Base-by-base conservation (phyloP, 2,888 invertebrate species). In the Thumatha senex region DNA sequence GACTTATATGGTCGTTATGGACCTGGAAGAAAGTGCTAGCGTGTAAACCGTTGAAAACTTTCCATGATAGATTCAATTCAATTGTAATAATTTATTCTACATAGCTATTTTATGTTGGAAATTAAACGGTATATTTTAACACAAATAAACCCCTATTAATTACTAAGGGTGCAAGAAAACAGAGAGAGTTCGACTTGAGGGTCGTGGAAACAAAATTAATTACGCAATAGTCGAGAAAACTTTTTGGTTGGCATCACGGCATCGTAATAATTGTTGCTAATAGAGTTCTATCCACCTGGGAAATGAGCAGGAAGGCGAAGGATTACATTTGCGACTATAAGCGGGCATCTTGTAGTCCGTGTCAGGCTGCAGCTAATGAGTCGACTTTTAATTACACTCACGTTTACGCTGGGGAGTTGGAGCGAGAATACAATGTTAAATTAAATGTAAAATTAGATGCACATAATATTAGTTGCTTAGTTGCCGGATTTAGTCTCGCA, bases 1-100 rank as follows among this genome's bases (percentile, higher is more conserved):
- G 82, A 84, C 86, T 87, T 89, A 88, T 89, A 89, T 86, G 88
- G 85, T 86, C 86, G 87, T 87, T 87, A 86, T 80, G 82, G 83
- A 84, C 84, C 84, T 82, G 84, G 84, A 83, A 74, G 76, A 74
- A 80, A 80, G 72, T 76, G 77, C 76, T 74, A 77, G 86, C 82
- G 87, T 80, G 86, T 85, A 85, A 85, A 83, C 83, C 84, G 79
- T 85, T 82, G 76, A 67, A 80, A 87, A 86, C 71, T 88, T 89
- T 78, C 82, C 73, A 80, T 81, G 82, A 82, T 83, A 77, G 80
- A 80, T 76, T 80, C 82, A 83, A 83, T 83, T 82, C 70, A 74
- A 79, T 79, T 83, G 80, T 84, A 78, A 24, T 24, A 24, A 24
- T 24, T 24, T 76, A 60, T 67, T 72, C 70, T n/a, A n/a, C 74